Evolutionary conservation across 2,113 vertebrate genomes (phyloP).

Genomic region (Panthera leo): DNA sequence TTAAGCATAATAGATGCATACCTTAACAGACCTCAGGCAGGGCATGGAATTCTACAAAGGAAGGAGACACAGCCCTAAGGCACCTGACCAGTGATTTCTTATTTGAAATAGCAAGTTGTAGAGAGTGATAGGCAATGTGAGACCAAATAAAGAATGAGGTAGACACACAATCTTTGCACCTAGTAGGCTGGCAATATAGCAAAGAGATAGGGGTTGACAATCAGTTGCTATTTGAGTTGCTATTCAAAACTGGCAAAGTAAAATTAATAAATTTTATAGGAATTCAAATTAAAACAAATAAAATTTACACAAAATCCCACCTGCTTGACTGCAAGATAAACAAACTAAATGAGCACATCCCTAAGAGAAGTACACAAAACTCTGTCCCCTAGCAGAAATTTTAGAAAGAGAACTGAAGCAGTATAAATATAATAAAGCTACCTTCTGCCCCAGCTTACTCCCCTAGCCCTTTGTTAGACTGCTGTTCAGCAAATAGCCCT

Average conservation of each 20-base stretch:
- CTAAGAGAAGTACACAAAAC: background rate
- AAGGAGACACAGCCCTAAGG: slow-evolving; percentile 31
- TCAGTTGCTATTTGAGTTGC: background rate
- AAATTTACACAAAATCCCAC: background rate
- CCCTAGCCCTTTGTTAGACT: background rate
- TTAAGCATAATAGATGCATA: slow-evolving; percentile 60
- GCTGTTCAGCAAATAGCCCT: background rate
- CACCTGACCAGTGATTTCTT: slow-evolving; percentile 15
- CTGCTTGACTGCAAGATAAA: background rate
- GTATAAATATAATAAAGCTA: background rate
- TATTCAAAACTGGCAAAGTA: background rate
- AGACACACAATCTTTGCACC: background rate
- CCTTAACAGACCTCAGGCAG: slow-evolving; percentile 59
- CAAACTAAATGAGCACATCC: background rate
- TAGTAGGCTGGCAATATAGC: background rate
- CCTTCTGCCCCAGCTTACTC: background rate
- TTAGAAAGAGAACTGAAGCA: slow-evolving; percentile 22
- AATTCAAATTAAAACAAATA: slow-evolving; percentile 19
- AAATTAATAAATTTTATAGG: background rate
- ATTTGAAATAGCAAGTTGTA: slow-evolving; percentile 32
- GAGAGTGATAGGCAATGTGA: background rate
- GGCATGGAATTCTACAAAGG: slow-evolving; percentile 57
- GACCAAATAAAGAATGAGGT: background rate
- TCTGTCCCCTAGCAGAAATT: slow-evolving; percentile 30
- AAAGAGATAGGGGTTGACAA: background rate